A percentile compares a stretch with the other conserved stretches of the same genome.
Conservation (phyloP, 2,797 vertebrate genomes). For the Pogoniulus pusillus region DNA sequence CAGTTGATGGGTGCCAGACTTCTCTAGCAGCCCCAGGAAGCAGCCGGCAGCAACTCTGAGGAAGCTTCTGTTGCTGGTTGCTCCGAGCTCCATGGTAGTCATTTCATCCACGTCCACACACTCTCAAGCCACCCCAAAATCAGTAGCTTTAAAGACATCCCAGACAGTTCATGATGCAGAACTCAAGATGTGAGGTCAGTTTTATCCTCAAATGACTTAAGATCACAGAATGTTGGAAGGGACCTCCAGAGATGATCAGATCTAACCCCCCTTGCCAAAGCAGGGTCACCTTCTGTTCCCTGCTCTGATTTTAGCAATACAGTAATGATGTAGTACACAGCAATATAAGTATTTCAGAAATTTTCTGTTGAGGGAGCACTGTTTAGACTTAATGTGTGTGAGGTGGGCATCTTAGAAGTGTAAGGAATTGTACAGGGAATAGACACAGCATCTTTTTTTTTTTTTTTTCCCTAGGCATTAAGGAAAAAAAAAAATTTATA, state of each 20-base stretch:
- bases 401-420: background rate
- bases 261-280: no score
- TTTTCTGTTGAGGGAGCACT: background rate
- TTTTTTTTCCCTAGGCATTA: background rate
- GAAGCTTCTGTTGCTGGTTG: background rate
- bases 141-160: background rate
- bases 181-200: background rate
- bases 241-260: no score
- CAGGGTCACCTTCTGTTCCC: background rate
- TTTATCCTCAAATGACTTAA: background rate
- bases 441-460: background rate
- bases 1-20: background rate
- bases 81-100: accelerated
- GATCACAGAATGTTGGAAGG: no score
- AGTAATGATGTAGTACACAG: background rate
- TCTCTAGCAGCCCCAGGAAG: background rate
- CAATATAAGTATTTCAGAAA: background rate
- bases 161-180: background rate
- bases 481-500: no score
- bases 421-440: background rate
- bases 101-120: background rate
- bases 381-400: background rate
- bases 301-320: background rate
- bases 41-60: background rate
- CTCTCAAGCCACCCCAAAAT: background rate